Conservation (phyloP, 2,888 invertebrate species). For the Chrysina gloriosa region DNA sequence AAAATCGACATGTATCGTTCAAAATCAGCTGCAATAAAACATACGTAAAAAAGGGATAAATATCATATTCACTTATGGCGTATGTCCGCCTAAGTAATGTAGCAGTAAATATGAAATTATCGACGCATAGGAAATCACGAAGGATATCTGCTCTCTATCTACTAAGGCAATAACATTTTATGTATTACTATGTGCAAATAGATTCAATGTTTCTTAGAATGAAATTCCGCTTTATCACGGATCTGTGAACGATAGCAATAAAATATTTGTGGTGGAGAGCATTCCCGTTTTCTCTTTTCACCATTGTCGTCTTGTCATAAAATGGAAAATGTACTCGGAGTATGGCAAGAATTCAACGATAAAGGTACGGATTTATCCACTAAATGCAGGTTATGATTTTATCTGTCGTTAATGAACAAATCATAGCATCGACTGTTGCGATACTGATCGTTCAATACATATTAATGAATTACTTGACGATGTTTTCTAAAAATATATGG, state of each 20-base stretch:
- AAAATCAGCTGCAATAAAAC: conserved; percentile 1
- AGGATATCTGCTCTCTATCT: neutral
- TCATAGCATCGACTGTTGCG: too few relatives aligned
- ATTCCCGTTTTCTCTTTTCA: conserved; percentile 8
- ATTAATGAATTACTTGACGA: too few relatives aligned
- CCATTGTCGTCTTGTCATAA: neutral
- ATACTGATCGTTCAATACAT: too few relatives aligned
- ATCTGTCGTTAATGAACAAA: too few relatives aligned
- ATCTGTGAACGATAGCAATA: conserved; percentile 17
- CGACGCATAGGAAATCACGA: neutral
- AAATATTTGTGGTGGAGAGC: conserved; percentile 19
- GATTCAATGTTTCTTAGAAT: conserved; percentile 27
- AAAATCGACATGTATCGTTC: conserved; percentile 24
- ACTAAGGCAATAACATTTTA: conserved; percentile 30
- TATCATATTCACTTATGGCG: neutral
- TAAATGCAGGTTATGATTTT: too few relatives aligned
- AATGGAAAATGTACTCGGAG: neutral
- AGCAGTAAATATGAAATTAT: conserved; percentile 32
- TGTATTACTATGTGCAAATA: conserved; percentile 40
- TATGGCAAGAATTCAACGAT: neutral
- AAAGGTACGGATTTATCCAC: neutral
- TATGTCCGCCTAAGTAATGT: conserved; percentile 9
- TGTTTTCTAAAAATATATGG: too few relatives aligned
- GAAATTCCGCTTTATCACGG: conserved; percentile 12
- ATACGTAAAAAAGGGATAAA: conserved; percentile 11